Evolutionary conservation across 2,888 invertebrate genomes (phyloP), one percentile per base, ranked within the genome.

Genomic region (Orthosia gothica): DNA sequence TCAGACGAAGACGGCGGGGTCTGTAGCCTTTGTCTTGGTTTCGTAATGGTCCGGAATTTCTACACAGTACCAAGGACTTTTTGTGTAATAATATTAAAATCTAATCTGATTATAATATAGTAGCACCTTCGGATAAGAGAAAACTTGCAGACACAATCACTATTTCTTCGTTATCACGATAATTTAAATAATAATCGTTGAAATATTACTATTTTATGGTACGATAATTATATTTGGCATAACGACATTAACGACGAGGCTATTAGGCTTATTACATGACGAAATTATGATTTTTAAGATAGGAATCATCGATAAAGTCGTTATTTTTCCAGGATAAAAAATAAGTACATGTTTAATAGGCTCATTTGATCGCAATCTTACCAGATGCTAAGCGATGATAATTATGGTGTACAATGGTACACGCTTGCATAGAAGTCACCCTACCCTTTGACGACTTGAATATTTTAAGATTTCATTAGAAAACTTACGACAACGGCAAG

Each of bases 11-110:
- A 3, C 4, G 2, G 5, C 16, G 50, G 13, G n/a, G 13, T 49
- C 20, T 32, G 11, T 20, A 45, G 11, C 18, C 45, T 20, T 13
- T 1, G 32, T 54, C 12, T 15, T 15, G 15, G 18, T 63, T 58
- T 82, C 47, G 79, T 40, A 74, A 82, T 69, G 15, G 45, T 63
- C 32, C 12, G 1, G 11, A 12, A 75, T 82, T 75, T 68, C 47
- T 11, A 83, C 65, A 55, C 52, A 68, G 15, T 59, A 61, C 59
- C 45, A 32, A 50, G 70, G 59, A 40, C 79, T 9, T 23, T 65
- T 65, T 75, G 82, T 58, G 67, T 63, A 74, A 85, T 79, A 69
- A 50, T 70, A 69, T 70, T 66, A 20, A 47, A 83, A 78, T 75
- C 59, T 79, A 67, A 85, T 85, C 83, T 23, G 57, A 73, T 73